These are phyloP conservation scores for Fringilla coelebs DNA, from an alignment of 2,797 vertebrate genomes.

Conservation along the genomic window DNA sequence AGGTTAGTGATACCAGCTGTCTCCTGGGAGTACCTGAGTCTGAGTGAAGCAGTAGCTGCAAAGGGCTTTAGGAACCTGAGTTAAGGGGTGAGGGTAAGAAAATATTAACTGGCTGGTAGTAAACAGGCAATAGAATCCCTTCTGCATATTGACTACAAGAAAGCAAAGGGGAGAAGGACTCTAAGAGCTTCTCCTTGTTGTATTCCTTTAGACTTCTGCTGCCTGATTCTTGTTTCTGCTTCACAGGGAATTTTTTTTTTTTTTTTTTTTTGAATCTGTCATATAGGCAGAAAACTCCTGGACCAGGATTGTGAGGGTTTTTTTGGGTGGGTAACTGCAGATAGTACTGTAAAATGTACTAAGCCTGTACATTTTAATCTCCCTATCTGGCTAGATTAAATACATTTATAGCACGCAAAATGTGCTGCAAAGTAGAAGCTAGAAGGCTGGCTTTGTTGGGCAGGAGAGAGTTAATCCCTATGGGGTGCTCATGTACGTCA, in stretches of 20 bases:
- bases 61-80: background rate
- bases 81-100: background rate
- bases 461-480: slow-evolving; percentile 74
- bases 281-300: background rate
- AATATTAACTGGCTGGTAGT: background rate
- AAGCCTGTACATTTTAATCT: background rate
- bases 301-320: background rate
- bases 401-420: background rate
- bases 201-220: background rate
- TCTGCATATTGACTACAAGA: background rate
- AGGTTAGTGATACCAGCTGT: background rate
- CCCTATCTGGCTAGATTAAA: slow-evolving; percentile 27
- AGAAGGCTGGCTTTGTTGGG: slow-evolving; percentile 32
- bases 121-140: background rate
- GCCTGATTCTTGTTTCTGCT: background rate
- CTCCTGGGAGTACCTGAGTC: background rate
- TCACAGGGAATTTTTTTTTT: background rate
- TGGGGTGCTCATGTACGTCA: slow-evolving; percentile 71
- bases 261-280: background rate
- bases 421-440: slow-evolving; percentile 13
- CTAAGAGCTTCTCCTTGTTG: background rate
- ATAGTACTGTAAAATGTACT: background rate
- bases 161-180: background rate
- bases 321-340: background rate
- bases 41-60: background rate